Base-by-base conservation (phyloP, 2,113 vertebrate genomes). In the Elephas maximus region DNA sequence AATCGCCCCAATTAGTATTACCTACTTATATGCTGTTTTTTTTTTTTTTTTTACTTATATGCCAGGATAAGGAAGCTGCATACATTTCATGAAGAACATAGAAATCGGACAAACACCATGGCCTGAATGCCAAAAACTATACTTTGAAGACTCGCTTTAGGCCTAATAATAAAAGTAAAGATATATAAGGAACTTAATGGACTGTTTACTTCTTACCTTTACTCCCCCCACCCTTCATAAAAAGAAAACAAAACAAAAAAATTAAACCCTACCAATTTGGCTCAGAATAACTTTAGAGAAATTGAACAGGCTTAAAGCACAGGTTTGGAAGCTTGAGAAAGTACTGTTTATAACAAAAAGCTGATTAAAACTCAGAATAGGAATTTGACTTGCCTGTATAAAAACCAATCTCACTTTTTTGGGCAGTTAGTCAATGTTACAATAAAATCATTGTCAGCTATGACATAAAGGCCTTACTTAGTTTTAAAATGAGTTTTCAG, bases 401-500 rank as follows among this genome's bases (percentile, higher is more conserved):
- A 77, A 74, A 94, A 92, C 88, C 80, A 94, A 85, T 84, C 3
- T 41, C 93, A 10, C 20, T 78, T n/a, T 53, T 67, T 65, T 24
- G 20, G n/a, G 8, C 11, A 83, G 78, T 37, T 65, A 88, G 60
- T 53, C 44, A 48, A 6, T 2, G 26, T 87, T 71, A 95, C 67
- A 94, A 78, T 77, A 45, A 81, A 87, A 44, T 24, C 78, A 92
- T 73, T 94, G 88, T 41, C 44, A 41, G 21, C 5, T 33, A 18
- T 60, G n/a, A 91, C n/a, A 89, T 17, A 85, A 93, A 95, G 69
- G 48, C 63, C 53, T 95, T 44, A n/a, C 51, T 96, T 85, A 93
- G 45, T 90, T 94, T 93, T 86, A 73, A 92, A 92, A 73, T 69
- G 84, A 92, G 81, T 26, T 57, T 85, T 78, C 41, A 90, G 44